Evolutionary conservation across 2,888 invertebrate species (phyloP), one percentile per base, ranked within the genome.

Genomic region (Glyphotaelius pellucidus): DNA sequence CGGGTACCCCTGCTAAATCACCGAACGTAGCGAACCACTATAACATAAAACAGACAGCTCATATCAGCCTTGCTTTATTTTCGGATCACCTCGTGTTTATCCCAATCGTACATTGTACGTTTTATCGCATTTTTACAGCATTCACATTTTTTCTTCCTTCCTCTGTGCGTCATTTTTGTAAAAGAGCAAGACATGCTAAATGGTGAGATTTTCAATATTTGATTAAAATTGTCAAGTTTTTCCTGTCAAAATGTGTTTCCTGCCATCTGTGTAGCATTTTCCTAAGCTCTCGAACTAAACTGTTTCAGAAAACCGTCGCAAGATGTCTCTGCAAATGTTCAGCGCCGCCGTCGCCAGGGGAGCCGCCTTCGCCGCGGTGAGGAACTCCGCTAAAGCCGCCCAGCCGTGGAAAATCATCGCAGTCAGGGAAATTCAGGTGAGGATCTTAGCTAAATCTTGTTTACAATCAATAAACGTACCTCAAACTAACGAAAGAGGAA

Each of bases 251-350:
- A 25, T 9, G 67, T 67, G n/a, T 67, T 25, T 67, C 2, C 67
- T 25, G n/a, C 67, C 67, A 67, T 67, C 67, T 67, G 2, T 67
- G n/a, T 25, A 1, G 25, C 25, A 9, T 67, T 67, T 67, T 67
- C 25, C 9, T 67, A 67, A 67, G 2, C 67, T 67, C 0, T 67
- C 25, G 9, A 67, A 67, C 9, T 67, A 30, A 86, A 85, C 84
- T 87, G 87, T 87, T 87, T 87, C 87, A 87, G 87, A 47, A 52
- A 47, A 12, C 31, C 4, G 47, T 15, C 87, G 87, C 87, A 19
- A 87, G 87, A 87, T 87, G 87, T 87, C 87, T 87, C 87, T 87
- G 52, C 87, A 31, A 25, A 52, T 87, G 87, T 52, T 87, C 47
- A 87, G 87, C 52, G 87, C 47, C 87, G 47, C 52, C 30, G 52